phyloP scores from a whole-genome alignment of 2,797 vertebrate species.

The Fundulus diaphanus region DNA sequence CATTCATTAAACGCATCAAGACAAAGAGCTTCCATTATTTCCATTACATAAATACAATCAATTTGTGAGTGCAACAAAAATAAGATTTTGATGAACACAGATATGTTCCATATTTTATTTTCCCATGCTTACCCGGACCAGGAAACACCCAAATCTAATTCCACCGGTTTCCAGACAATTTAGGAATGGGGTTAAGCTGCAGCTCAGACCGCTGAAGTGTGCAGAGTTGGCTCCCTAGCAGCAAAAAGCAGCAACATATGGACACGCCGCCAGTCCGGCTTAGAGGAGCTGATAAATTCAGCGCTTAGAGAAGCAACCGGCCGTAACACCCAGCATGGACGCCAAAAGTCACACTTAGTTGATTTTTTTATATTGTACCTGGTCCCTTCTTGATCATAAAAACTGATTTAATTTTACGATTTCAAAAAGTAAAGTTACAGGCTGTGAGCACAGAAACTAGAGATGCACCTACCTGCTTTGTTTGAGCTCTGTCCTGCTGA shows the following conservation, averaged over 20 bases:
- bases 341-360: not conserved
- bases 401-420: not conserved
- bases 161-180: not conserved
- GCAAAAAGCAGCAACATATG: slow-evolving; percentile 1
- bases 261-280: not conserved
- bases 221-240: slow-evolving; percentile 7
- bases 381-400: not conserved
- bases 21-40: not conserved
- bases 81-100: too few relatives aligned
- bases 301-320: not conserved
- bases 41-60: too few relatives aligned
- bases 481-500: too few relatives aligned
- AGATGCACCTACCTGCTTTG: not conserved
- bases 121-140: not conserved
- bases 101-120: not conserved
- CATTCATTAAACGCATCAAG: not conserved
- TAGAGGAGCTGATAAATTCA: too few relatives aligned
- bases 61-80: too few relatives aligned
- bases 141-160: not conserved
- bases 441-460: too few relatives aligned
- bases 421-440: not conserved
- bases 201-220: slow-evolving; percentile 39
- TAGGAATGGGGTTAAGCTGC: slow-evolving; percentile 40
- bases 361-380: too few relatives aligned
- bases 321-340: not conserved